phyloP scores from a whole-genome alignment of 2,113 vertebrate genomes.

The Clarias batrachus region DNA sequence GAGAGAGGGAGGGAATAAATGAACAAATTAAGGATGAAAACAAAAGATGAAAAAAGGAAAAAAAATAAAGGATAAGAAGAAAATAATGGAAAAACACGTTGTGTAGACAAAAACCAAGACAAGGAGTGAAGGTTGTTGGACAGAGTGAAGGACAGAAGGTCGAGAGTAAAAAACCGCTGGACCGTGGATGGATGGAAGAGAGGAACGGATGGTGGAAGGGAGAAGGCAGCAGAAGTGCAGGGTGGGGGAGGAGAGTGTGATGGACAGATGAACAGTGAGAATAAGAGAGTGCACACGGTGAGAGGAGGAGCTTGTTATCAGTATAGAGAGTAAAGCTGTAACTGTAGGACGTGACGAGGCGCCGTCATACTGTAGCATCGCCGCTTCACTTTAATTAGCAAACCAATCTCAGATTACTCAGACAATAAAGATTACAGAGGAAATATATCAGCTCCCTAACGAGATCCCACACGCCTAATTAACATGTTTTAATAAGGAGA shows the following conservation, averaged over 20 bases:
- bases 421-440: slow-evolving; percentile 55
- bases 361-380: neutral
- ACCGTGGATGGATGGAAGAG: neutral
- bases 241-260: neutral
- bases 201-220: neutral
- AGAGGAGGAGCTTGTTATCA: neutral
- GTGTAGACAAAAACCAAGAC: neutral
- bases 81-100: neutral
- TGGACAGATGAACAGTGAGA: neutral
- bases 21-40: neutral
- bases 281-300: neutral
- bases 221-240: neutral
- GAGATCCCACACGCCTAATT: slow-evolving; percentile 68
- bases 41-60: too few relatives aligned
- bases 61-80: neutral
- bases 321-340: neutral
- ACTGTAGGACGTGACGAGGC: neutral
- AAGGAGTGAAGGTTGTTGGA: neutral
- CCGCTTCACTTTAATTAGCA: slow-evolving; percentile 62
- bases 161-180: neutral
- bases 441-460: slow-evolving; percentile 66
- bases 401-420: slow-evolving; percentile 58
- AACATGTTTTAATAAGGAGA: slow-evolving; percentile 69
- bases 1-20: neutral
- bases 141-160: neutral